Evolutionary conservation across 2,797 vertebrate species (phyloP).

Genomic region (Melanotaenia parkinsoni): DNA sequence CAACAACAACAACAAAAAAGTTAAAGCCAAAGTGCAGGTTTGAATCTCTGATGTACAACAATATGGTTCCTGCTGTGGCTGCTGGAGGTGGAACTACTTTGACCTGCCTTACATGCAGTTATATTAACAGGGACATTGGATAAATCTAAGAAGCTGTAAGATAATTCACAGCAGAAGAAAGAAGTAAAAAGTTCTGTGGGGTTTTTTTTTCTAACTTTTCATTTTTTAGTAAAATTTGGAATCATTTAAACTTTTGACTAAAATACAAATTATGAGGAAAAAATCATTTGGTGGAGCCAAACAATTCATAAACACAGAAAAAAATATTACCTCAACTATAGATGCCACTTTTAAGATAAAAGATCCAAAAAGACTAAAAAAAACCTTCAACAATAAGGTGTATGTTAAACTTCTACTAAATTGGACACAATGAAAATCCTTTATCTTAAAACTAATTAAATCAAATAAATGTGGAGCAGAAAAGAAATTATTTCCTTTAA

Average conservation of each 20-base stretch:
- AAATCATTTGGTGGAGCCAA: too few species aligned
- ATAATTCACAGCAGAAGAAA: neutral
- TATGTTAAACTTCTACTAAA: neutral
- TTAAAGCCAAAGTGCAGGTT: neutral
- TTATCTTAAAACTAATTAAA: neutral
- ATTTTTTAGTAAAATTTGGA: too few species aligned
- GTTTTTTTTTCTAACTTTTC: neutral
- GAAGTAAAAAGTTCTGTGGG: neutral
- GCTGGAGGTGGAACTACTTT: neutral
- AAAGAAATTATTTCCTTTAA: neutral
- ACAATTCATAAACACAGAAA: too few species aligned
- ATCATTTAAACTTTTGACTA: too few species aligned
- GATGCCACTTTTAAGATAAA: neutral
- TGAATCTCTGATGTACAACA: neutral
- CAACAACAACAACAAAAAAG: neutral
- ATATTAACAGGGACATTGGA: neutral
- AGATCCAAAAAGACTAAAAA: neutral
- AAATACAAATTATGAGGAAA: too few species aligned
- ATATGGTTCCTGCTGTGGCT: neutral
- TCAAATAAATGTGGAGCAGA: neutral
- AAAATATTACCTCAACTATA: too few species aligned
- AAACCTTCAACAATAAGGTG: neutral
- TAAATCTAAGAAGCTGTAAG: neutral
- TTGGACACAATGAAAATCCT: neutral
- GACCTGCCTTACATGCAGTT: neutral